A percentile compares a stretch with the other conserved stretches of the same genome.
Evolutionary conservation across 2,797 vertebrate species (phyloP).

Genomic region (Pangasius larnaudii): DNA sequence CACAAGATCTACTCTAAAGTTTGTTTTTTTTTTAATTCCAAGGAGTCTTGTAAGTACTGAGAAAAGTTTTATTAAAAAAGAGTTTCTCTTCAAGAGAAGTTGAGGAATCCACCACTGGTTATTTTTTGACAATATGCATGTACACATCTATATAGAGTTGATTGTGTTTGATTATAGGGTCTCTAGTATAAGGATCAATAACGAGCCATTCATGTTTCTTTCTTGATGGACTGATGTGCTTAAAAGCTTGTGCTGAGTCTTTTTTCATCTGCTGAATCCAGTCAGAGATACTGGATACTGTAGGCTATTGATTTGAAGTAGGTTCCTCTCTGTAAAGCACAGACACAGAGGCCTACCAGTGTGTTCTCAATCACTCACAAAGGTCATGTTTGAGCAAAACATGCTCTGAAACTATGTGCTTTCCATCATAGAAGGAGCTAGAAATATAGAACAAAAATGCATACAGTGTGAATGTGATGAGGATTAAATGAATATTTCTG

Average conservation of each 20-base stretch:
- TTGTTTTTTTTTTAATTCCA: neutral
- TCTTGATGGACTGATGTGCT: slow-evolving; percentile 17
- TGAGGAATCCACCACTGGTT: neutral
- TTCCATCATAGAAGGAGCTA: neutral
- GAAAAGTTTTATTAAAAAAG: neutral
- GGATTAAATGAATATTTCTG: slow-evolving; percentile 11
- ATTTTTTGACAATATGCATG: neutral
- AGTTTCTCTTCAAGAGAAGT: neutral
- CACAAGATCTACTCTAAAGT: neutral
- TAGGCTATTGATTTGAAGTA: slow-evolving; percentile 32
- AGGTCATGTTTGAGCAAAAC: neutral
- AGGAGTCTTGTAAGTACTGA: neutral
- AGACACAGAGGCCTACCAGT: slow-evolving; percentile 3
- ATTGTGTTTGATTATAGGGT: neutral
- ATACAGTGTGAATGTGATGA: slow-evolving; percentile 7
- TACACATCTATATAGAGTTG: neutral
- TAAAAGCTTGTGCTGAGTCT: slow-evolving; percentile 29
- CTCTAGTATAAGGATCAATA: slow-evolving; percentile 31
- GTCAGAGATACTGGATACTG: slow-evolving; percentile 39
- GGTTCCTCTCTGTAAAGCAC: slow-evolving; percentile 21
- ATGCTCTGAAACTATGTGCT: neutral
- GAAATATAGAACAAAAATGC: neutral
- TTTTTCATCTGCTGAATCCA: slow-evolving; percentile 31
- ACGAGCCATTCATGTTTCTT: slow-evolving; percentile 1
- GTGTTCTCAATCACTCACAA: neutral